Evolutionary conservation across 2,797 vertebrate genomes (phyloP).

Genomic region (Nannoperca obscura): DNA sequence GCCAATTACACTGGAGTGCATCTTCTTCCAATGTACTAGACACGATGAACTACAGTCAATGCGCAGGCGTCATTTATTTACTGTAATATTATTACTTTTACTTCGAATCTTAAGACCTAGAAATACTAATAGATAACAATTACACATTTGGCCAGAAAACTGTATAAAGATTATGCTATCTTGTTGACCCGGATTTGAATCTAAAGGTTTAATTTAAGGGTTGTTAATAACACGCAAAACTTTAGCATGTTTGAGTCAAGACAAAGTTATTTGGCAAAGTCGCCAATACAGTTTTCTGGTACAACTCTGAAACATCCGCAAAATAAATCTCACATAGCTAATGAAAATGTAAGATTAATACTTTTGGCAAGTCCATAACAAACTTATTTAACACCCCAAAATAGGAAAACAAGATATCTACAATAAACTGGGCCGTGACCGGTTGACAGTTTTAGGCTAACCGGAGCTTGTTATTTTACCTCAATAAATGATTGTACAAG

Average conservation of each 20-base stretch:
- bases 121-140: not conserved
- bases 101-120: not conserved
- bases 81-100: not conserved
- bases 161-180: not conserved
- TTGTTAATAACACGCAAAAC: not conserved
- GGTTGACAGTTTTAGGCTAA: constrained; percentile 15
- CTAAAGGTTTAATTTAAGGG: not conserved
- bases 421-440: not conserved
- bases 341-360: not conserved
- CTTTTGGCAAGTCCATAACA: not conserved
- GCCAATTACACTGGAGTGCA: not conserved
- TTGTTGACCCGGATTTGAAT: not conserved
- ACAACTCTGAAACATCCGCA: not conserved
- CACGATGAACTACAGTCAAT: not conserved
- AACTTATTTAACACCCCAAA: not conserved
- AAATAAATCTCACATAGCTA: not conserved
- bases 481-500: too few species aligned
- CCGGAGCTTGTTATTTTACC: not conserved
- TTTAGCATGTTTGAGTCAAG: not conserved
- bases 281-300: not conserved
- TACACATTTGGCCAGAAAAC: not conserved
- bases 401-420: not conserved
- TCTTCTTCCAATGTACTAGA: not conserved
- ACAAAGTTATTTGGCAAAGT: not conserved
- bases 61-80: not conserved